Percentiles rank a stretch among this genome's conserved stretches.
phyloP scores from a whole-genome alignment of 2,888 invertebrate species.

The Plagiodera versicolora region DNA sequence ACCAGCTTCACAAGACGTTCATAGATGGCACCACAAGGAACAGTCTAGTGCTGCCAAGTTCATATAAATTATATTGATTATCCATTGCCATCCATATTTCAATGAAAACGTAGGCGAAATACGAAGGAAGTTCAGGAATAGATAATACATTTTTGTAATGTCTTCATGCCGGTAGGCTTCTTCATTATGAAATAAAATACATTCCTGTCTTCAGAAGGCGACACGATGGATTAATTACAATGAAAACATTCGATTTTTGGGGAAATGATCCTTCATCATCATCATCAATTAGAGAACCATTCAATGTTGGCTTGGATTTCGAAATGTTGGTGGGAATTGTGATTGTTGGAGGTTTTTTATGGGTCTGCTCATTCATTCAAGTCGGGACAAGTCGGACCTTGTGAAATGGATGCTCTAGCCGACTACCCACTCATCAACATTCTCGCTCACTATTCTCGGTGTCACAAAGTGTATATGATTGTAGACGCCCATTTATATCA shows the following conservation, averaged over 20 bases:
- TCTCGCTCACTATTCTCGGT: no score
- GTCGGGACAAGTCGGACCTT: background rate
- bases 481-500: conserved; percentile 13
- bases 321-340: background rate
- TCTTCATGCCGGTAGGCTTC: background rate
- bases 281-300: background rate
- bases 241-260: background rate
- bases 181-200: conserved; percentile 10
- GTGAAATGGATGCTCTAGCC: background rate
- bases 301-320: background rate
- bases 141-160: conserved; percentile 13
- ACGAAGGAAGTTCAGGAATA: conserved; percentile 13
- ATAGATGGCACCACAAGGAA: conserved; percentile 11
- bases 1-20: background rate
- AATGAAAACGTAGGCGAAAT: conserved; percentile 12
- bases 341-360: background rate
- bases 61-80: conserved; percentile 17
- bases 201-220: no score
- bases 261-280: background rate
- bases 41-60: background rate
- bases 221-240: background rate
- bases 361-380: background rate
- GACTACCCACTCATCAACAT: background rate
- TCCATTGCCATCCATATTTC: conserved; percentile 18
- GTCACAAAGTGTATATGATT: background rate